A percentile compares a stretch with the other conserved stretches of the same genome.
phyloP scores from a whole-genome alignment of 2,113 vertebrate genomes.

The Columbina picui region DNA sequence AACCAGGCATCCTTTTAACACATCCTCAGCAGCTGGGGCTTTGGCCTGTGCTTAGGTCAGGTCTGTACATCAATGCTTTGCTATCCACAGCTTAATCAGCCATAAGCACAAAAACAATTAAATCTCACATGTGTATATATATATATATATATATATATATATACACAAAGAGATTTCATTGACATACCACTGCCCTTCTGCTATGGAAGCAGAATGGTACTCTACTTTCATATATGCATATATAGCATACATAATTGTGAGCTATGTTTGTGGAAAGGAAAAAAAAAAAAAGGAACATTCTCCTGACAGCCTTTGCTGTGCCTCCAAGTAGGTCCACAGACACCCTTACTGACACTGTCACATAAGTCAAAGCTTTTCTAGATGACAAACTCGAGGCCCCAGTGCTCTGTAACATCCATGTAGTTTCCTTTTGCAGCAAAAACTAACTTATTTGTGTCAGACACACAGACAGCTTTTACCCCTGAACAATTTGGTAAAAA shows the following conservation, averaged over 20 bases:
- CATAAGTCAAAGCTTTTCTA: not conserved
- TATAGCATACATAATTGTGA: not conserved
- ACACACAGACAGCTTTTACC: not conserved
- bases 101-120: not conserved
- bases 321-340: not conserved
- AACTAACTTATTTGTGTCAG: not conserved
- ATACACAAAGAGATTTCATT: not conserved
- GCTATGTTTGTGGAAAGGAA: not conserved
- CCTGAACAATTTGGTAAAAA: not conserved
- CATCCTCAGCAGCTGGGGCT: not conserved
- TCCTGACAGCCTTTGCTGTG: not conserved
- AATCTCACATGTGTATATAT: not conserved
- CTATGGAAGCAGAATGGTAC: not conserved
- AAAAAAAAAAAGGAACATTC: not conserved
- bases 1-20: not conserved
- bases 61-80: rapidly evolving
- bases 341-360: not conserved
- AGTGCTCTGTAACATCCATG: not conserved
- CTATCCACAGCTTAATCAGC: not conserved
- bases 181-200: not conserved
- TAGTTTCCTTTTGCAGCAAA: not conserved
- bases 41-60: not conserved
- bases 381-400: not conserved
- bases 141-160: too few species aligned
- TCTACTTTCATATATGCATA: not conserved